phyloP scores from a whole-genome alignment of 2,797 vertebrate species.

The Cyclopterus lumpus region DNA sequence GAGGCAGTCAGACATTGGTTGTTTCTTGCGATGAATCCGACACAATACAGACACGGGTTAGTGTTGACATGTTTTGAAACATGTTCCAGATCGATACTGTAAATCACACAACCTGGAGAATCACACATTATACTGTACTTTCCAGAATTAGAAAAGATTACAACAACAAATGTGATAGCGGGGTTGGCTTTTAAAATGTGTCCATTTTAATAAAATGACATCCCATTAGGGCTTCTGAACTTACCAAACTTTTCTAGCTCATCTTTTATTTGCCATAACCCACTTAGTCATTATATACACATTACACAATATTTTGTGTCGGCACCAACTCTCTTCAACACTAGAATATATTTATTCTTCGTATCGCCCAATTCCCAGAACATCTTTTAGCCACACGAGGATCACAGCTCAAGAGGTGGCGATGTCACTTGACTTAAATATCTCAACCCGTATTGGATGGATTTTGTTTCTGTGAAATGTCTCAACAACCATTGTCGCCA shows the following conservation, averaged over 20 bases:
- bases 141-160: background rate
- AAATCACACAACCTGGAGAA: conserved; percentile 1
- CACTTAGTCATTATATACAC: background rate
- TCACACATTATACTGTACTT: background rate
- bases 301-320: background rate
- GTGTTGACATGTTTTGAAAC: conserved; percentile 25
- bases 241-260: background rate
- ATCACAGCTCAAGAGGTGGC: no score
- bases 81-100: conserved; percentile 7
- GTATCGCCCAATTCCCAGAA: no score
- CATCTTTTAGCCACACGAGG: background rate
- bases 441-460: background rate
- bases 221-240: background rate
- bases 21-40: conserved; percentile 30
- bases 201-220: background rate
- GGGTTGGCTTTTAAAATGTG: no score
- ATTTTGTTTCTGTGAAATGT: background rate
- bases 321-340: no score
- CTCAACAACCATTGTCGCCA: background rate
- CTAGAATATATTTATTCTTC: no score
- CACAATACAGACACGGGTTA: conserved; percentile 17
- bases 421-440: background rate
- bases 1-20: background rate
- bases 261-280: background rate
- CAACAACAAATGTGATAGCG: background rate